These are phyloP conservation scores for Sebastes cheni DNA, from an alignment of 2,797 vertebrate species.

Conservation along the genomic window DNA sequence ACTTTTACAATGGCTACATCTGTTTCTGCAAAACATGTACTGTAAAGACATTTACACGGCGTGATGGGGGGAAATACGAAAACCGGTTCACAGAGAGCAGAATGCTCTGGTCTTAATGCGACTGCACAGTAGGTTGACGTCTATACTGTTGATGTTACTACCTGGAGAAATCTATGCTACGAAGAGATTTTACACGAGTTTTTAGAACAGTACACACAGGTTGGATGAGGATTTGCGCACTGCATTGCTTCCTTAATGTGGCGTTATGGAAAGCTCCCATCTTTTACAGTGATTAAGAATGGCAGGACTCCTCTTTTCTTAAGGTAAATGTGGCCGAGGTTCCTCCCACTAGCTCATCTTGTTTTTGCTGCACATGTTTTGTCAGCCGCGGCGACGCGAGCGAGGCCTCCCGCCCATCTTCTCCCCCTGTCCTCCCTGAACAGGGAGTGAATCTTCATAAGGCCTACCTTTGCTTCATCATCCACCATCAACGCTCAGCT, in stretches of 20 bases:
- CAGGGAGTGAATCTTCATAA: constrained; percentile 63
- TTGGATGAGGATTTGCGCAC: constrained; percentile 59
- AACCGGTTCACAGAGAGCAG: constrained; percentile 65
- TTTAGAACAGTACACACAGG: constrained; percentile 58
- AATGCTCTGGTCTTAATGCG: constrained; percentile 59
- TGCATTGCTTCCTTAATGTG: constrained; percentile 54
- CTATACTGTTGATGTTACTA: constrained; percentile 67
- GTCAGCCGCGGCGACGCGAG: constrained; percentile 31
- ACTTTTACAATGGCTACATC: constrained; percentile 76
- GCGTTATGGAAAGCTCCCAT: constrained; percentile 66
- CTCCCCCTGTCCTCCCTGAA: constrained; percentile 32
- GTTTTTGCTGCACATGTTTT: constrained; percentile 64
- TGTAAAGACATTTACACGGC: constrained; percentile 65
- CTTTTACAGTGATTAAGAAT: constrained; percentile 75
- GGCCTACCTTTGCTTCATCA: constrained; percentile 54
- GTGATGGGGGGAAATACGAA: constrained; percentile 55
- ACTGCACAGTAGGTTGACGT: constrained; percentile 66
- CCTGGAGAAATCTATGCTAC: constrained; percentile 70
- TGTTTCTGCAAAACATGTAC: constrained; percentile 68
- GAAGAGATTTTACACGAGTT: constrained; percentile 61
- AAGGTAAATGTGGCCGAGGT: constrained; percentile 71
- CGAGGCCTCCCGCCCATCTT: constrained; percentile 1
- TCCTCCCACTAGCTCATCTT: constrained; percentile 60
- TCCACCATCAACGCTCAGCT: constrained; percentile 56
- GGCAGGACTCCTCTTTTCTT: constrained; percentile 73